These are phyloP conservation scores for Pitangus sulphuratus DNA, from an alignment of 2,797 vertebrate genomes.

Conservation along the genomic window DNA sequence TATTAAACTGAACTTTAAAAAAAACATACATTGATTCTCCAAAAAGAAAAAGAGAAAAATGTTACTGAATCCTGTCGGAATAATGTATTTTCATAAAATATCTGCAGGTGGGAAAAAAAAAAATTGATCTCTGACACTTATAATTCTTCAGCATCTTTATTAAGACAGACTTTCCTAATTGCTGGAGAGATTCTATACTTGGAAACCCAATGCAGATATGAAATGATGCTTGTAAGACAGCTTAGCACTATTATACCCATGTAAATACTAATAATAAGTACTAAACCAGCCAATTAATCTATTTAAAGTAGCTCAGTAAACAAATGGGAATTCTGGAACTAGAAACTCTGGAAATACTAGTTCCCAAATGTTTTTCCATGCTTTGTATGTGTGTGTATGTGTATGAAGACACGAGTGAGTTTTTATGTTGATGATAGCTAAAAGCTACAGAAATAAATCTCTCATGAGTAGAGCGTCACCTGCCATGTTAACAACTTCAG, in stretches of 20 bases:
- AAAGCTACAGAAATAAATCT: background rate
- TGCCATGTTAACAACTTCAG: background rate
- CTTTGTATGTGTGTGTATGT: background rate
- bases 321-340: slow-evolving; percentile 1
- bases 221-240: background rate
- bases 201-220: background rate
- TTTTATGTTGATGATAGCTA: background rate
- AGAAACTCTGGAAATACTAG: background rate
- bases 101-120: background rate
- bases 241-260: background rate
- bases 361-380: background rate
- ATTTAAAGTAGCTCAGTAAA: slow-evolving; percentile 20
- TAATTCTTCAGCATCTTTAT: background rate
- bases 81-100: background rate
- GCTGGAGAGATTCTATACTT: background rate
- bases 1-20: background rate
- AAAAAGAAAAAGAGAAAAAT: background rate
- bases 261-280: background rate
- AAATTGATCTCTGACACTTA: background rate
- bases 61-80: background rate
- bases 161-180: background rate
- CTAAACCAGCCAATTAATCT: background rate
- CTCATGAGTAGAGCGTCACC: background rate
- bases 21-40: background rate
- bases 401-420: too few species aligned